These are phyloP conservation scores for Lathamus discolor DNA, from an alignment of 2,113 vertebrate genomes.

Conservation along the genomic window DNA sequence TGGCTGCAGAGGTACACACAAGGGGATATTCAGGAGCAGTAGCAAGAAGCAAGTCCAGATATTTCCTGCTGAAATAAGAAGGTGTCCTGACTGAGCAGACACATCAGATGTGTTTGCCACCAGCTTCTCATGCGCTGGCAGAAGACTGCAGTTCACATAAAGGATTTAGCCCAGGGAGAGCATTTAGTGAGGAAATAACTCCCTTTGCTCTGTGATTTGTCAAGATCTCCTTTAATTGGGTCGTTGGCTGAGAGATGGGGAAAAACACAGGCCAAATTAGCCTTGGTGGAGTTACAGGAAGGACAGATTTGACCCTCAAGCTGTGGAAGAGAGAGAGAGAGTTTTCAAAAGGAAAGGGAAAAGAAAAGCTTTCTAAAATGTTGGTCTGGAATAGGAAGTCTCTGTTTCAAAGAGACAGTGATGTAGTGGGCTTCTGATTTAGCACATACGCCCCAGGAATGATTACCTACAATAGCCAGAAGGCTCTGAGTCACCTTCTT, in stretches of 20 bases:
- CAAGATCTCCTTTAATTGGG: slow-evolving; percentile 15
- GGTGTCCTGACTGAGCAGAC: slow-evolving; percentile 4
- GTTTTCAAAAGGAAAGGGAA: background rate
- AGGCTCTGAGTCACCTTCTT: background rate
- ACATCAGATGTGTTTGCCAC: slow-evolving; percentile 27
- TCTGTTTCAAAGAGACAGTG: background rate
- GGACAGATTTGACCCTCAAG: background rate
- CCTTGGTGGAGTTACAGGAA: background rate
- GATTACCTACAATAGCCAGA: background rate
- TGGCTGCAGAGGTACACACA: background rate
- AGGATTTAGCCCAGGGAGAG: slow-evolving; percentile 30
- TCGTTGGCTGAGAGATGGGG: background rate
- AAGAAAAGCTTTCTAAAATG: background rate
- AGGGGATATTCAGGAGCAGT: background rate
- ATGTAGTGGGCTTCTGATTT: background rate
- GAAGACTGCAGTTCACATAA: slow-evolving; percentile 2
- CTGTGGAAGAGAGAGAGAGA: background rate
- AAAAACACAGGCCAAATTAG: background rate
- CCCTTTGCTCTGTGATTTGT: background rate
- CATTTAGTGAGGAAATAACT: slow-evolving; percentile 27
- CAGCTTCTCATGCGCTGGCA: slow-evolving; percentile 32
- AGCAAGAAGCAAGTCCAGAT: slow-evolving; percentile 12
- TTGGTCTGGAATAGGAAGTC: background rate
- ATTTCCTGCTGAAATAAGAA: slow-evolving; percentile 34
- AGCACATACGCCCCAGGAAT: background rate